Evolutionary conservation across 2,113 vertebrate species (phyloP).

Genomic region (Clupea harengus): DNA sequence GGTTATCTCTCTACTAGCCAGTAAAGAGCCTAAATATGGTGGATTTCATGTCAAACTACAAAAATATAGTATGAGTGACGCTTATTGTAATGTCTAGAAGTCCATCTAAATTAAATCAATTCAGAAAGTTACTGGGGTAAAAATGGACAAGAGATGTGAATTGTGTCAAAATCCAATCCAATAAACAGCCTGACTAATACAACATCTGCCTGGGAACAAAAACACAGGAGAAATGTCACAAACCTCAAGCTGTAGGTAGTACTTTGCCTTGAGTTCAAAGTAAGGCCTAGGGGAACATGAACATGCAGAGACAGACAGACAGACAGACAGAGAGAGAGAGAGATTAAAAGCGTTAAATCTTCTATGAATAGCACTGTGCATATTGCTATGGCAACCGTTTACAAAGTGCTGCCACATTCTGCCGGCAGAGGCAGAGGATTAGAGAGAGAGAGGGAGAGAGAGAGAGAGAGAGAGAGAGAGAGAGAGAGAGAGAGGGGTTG

Average conservation of each 20-base stretch:
- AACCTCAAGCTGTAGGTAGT: slow-evolving; percentile 95
- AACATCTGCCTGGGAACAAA: neutral
- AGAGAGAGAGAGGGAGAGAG: neutral
- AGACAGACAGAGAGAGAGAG: slow-evolving; percentile 12
- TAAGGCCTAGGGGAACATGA: slow-evolving; percentile 80
- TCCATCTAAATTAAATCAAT: neutral
- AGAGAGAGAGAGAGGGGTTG: neutral
- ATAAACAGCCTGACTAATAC: neutral
- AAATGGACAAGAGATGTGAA: neutral
- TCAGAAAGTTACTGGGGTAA: neutral
- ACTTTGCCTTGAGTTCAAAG: slow-evolving; percentile 96
- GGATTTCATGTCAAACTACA: neutral
- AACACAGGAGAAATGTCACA: neutral
- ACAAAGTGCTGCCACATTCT: slow-evolving; percentile 16
- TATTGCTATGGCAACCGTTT: slow-evolving; percentile 62
- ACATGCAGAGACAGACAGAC: neutral
- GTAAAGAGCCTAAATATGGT: neutral
- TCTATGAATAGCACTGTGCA: slow-evolving; percentile 51
- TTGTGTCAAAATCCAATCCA: neutral
- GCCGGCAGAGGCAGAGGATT: slow-evolving; percentile 5
- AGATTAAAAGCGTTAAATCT: slow-evolving; percentile 42
- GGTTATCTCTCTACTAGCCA: neutral
- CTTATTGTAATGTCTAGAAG: neutral
- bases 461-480: neutral
- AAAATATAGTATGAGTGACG: too few species aligned